These are phyloP conservation scores for Coreius guichenoti DNA, from an alignment of 2,797 vertebrate species.

Conservation along the genomic window DNA sequence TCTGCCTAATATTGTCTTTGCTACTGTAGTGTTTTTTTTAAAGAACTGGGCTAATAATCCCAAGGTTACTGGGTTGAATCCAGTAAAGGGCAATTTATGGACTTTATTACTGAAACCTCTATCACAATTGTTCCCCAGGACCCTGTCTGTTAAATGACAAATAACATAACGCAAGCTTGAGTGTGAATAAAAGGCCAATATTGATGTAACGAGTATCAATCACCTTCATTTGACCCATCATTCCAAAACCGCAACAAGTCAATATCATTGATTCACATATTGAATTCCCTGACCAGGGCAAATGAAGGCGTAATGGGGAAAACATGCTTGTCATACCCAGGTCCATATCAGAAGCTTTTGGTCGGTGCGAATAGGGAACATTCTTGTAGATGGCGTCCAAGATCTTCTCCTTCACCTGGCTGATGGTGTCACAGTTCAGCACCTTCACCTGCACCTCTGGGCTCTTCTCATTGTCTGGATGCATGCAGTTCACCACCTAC, in stretches of 20 bases:
- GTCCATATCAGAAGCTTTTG: slow-evolving; percentile 97
- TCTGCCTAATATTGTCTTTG: not conserved
- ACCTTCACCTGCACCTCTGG: slow-evolving; percentile 95
- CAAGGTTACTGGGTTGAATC: not conserved
- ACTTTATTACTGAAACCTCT: not conserved
- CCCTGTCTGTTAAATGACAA: not conserved
- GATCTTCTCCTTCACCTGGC: slow-evolving; percentile 98
- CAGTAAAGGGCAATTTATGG: slow-evolving; percentile 4
- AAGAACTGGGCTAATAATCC: slow-evolving; percentile 12
- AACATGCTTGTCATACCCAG: slow-evolving; percentile 79
- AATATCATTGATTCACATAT: not conserved
- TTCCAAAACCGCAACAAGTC: not conserved
- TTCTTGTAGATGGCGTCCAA: slow-evolving; percentile 98
- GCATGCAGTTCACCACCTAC: slow-evolving; percentile 95
- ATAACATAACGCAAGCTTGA: not conserved
- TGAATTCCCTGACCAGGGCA: not conserved
- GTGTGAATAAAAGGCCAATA: not conserved
- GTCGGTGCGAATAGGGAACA: slow-evolving; percentile 92
- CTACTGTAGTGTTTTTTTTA: not conserved
- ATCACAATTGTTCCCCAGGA: not conserved
- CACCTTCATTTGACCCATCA: not conserved
- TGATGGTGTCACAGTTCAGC: slow-evolving; percentile 97
- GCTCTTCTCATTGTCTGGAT: slow-evolving; percentile 93
- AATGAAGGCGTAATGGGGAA: not conserved
- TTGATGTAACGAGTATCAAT: not conserved